These are phyloP conservation scores for Eolophus roseicapilla DNA, from an alignment of 2,113 vertebrate species.

Conservation along the genomic window DNA sequence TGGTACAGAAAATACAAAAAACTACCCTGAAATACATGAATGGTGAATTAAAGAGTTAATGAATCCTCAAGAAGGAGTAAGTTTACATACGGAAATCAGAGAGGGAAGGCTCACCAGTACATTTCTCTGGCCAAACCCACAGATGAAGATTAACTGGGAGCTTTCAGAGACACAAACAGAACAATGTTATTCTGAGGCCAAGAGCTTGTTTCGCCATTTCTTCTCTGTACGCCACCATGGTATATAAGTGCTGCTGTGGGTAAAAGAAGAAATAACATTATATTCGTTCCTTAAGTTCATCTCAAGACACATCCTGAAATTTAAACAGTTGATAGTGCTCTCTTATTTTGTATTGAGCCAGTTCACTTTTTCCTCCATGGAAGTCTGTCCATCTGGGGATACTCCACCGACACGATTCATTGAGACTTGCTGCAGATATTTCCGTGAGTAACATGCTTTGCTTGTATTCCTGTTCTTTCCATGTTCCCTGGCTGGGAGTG, in stretches of 20 bases:
- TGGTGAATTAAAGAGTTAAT: conserved; percentile 20
- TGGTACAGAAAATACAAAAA: neutral
- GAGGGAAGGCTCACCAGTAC: neutral
- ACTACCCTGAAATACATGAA: neutral
- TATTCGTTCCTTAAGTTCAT: neutral
- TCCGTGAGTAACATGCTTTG: neutral
- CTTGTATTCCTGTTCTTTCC: neutral
- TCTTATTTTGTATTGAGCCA: neutral
- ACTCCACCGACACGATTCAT: neutral
- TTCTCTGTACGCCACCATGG: neutral
- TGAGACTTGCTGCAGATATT: neutral
- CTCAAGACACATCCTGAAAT: neutral
- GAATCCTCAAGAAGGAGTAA: neutral
- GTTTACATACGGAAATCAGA: conserved; percentile 1
- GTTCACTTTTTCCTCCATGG: neutral
- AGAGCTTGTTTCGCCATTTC: neutral
- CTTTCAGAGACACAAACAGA: conserved; percentile 21
- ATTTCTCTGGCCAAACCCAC: conserved; percentile 35
- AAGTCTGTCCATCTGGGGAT: neutral
- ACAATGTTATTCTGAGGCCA: neutral
- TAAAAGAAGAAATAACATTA: neutral
- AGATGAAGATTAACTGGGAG: conserved; percentile 13
- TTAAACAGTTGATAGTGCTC: neutral
- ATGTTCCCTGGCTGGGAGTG: neutral
- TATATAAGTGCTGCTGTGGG: neutral